These are phyloP conservation scores for Diadophis punctatus DNA, from an alignment of 2,113 vertebrate species.

Conservation along the genomic window DNA sequence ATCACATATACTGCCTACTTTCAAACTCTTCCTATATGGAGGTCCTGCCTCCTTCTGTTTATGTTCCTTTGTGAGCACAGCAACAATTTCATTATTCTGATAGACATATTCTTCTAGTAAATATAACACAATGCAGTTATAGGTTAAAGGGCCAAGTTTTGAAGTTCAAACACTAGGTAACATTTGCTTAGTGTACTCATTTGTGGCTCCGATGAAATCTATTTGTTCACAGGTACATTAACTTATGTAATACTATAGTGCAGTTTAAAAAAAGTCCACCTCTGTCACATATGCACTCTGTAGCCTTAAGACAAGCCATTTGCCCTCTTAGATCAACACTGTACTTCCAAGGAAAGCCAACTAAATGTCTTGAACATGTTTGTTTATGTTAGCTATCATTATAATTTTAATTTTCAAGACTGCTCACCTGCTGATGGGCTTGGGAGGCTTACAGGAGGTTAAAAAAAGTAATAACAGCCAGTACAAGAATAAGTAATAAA, in stretches of 20 bases:
- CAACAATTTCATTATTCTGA: not conserved
- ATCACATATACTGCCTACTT: not conserved
- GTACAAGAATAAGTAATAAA: not conserved
- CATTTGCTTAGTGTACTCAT: not conserved
- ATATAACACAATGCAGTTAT: not conserved
- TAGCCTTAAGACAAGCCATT: not conserved
- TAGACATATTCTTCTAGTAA: not conserved
- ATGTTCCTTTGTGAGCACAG: not conserved
- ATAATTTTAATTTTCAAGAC: not conserved
- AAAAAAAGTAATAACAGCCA: not conserved
- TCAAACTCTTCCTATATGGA: not conserved
- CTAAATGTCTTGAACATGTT: not conserved
- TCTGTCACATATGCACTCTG: not conserved
- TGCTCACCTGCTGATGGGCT: not conserved
- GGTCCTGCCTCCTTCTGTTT: not conserved
- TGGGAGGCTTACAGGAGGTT: not conserved
- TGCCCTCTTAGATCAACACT: not conserved
- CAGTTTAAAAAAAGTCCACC: not conserved
- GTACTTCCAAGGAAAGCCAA: not conserved
- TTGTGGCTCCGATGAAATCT: not conserved
- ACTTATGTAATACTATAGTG: not conserved
- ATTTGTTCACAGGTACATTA: not conserved
- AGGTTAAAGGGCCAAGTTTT: not conserved
- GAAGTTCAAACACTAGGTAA: not conserved
- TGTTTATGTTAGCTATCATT: not conserved